A percentile compares a stretch with the other conserved stretches of the same genome.
phyloP scores from a whole-genome alignment of 2,797 vertebrate species.

The Notamacropus eugenii region DNA sequence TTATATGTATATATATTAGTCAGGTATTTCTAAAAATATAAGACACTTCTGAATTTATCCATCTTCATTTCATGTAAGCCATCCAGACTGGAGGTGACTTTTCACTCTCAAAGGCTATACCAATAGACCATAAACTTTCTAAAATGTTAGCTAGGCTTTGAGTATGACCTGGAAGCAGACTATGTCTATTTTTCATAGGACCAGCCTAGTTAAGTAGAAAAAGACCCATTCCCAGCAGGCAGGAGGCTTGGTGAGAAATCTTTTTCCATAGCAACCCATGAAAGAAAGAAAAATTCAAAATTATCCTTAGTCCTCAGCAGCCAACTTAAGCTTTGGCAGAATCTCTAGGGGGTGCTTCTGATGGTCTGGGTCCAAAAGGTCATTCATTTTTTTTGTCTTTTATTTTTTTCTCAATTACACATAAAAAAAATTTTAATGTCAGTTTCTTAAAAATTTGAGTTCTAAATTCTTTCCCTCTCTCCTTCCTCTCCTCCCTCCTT shows the following conservation, averaged over 20 bases:
- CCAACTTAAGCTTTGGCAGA: not conserved
- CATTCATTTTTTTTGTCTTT: not conserved
- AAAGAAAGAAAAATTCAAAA: not conserved
- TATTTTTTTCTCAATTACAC: not conserved
- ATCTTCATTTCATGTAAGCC: not conserved
- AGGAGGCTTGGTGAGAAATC: not conserved
- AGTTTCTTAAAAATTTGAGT: not conserved
- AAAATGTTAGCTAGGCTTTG: not conserved
- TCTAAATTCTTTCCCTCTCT: not conserved
- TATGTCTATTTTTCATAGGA: not conserved
- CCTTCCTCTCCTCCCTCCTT: not conserved
- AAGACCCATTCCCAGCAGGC: not conserved
- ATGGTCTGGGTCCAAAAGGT: not conserved
- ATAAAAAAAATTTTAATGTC: not conserved
- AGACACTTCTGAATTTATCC: not conserved
- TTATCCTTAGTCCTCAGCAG: not conserved
- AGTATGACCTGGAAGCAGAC: not conserved
- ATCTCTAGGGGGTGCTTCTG: not conserved
- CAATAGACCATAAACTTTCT: not conserved
- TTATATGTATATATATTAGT: not conserved
- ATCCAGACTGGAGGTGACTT: not conserved
- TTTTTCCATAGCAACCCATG: not conserved
- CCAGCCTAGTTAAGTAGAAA: not conserved
- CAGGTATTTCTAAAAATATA: not conserved
- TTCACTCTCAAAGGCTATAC: not conserved